Conservation (phyloP, 2,888 invertebrate species). For the Lasioglossum villosulum region DNA sequence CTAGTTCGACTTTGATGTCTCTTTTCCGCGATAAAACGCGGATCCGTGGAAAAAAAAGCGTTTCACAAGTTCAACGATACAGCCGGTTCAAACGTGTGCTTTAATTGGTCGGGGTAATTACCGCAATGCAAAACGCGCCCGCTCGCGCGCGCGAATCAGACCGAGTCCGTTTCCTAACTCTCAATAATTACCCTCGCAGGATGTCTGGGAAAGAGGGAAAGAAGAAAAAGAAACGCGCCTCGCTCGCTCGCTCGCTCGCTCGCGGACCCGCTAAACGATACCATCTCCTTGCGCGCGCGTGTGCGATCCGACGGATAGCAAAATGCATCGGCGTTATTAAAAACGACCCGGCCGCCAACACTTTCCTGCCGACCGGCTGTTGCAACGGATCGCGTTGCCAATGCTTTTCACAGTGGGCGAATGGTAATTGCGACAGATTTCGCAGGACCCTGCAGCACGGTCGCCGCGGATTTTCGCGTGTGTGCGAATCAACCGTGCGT, state of each 20-base stretch:
- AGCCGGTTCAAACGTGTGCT: conserved; percentile 20
- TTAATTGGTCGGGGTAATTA: conserved; percentile 57
- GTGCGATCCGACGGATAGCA: conserved; percentile 33
- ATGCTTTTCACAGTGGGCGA: conserved; percentile 68
- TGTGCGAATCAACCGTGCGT: conserved; percentile 18
- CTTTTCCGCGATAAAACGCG: neutral
- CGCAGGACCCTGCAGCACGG: conserved; percentile 39
- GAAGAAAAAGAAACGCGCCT: neutral
- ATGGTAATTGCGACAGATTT: conserved; percentile 62
- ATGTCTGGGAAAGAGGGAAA: conserved; percentile 24
- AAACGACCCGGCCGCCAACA: conserved; percentile 62
- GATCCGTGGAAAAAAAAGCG: conserved; percentile 1
- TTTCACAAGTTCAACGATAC: conserved; percentile 37
- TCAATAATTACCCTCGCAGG: conserved; percentile 50
- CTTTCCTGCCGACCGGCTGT: conserved; percentile 66
- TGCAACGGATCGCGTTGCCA: conserved; percentile 66
- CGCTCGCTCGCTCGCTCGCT: neutral
- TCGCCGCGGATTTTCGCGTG: conserved; percentile 50
- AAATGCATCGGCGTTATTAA: conserved; percentile 38
- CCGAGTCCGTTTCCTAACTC: conserved; percentile 58
- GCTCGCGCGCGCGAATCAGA: conserved; percentile 54
- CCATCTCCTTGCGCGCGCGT: conserved; percentile 24
- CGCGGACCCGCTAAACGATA: conserved; percentile 24
- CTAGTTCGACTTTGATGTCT: neutral
- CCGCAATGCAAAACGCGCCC: conserved; percentile 33